These are phyloP conservation scores for Brienomyrus longianalis DNA, from an alignment of 2,113 vertebrate species.

Conservation along the genomic window DNA sequence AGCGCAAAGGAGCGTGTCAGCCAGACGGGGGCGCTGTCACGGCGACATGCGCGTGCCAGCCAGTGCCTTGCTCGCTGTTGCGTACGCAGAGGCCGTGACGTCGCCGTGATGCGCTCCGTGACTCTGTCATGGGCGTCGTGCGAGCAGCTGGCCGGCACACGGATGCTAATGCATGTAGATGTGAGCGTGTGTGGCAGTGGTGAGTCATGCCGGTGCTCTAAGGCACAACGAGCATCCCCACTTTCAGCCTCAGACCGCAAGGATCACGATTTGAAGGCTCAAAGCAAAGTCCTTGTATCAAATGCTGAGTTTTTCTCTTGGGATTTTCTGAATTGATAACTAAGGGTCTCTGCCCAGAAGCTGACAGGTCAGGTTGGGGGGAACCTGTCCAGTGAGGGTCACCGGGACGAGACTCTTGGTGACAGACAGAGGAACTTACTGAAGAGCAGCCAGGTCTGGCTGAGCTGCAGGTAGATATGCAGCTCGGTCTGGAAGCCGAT, in stretches of 20 bases:
- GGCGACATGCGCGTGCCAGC: not conserved
- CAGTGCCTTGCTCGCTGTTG: not conserved
- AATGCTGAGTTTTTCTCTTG: not conserved
- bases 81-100: not conserved
- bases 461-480: slow-evolving; percentile 76
- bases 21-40: not conserved
- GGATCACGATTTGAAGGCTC: not conserved
- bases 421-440: slow-evolving; percentile 51
- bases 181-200: not conserved
- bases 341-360: not conserved
- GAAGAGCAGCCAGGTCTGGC: slow-evolving; percentile 85
- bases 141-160: not conserved
- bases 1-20: slow-evolving; percentile 35
- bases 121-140: not conserved
- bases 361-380: not conserved
- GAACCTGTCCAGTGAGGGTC: not conserved
- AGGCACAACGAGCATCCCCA: not conserved
- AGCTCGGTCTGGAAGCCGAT: slow-evolving; percentile 82
- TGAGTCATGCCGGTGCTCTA: not conserved
- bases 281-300: not conserved
- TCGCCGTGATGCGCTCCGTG: not conserved
- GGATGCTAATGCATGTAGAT: not conserved
- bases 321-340: not conserved
- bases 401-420: not conserved
- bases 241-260: not conserved